Percentiles rank a stretch among this genome's conserved stretches.
phyloP scores from a whole-genome alignment of 2,113 vertebrate genomes.

The Halcyon malimbica region DNA sequence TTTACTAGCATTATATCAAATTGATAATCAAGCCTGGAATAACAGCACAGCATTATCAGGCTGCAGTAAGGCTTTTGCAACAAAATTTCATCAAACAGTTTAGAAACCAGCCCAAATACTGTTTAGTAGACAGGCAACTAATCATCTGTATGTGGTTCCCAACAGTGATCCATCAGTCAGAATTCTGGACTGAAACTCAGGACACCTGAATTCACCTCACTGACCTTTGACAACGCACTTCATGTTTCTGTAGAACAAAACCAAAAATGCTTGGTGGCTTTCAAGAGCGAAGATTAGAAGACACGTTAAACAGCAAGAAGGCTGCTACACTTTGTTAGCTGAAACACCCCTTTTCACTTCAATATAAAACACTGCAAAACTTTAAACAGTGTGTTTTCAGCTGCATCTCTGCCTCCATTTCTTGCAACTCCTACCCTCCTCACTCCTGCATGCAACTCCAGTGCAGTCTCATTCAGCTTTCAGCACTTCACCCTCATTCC shows the following conservation, averaged over 20 bases:
- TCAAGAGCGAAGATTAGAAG: not conserved
- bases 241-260: not conserved
- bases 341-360: not conserved
- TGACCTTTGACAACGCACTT: not conserved
- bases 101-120: not conserved
- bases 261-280: not conserved
- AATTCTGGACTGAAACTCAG: not conserved
- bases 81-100: not conserved
- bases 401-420: not conserved
- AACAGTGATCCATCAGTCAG: not conserved
- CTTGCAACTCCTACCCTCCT: not conserved
- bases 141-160: not conserved
- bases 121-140: not conserved
- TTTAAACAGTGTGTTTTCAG: not conserved
- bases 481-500: not conserved
- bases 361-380: not conserved
- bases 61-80: not conserved
- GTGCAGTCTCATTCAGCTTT: fast-evolving
- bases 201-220: not conserved
- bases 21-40: not conserved
- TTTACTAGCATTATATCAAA: not conserved
- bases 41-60: not conserved
- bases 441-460: not conserved
- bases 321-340: not conserved
- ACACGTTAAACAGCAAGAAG: not conserved